Conservation (phyloP, 2,888 invertebrate genomes). For the Zygogramma bicolorata region DNA sequence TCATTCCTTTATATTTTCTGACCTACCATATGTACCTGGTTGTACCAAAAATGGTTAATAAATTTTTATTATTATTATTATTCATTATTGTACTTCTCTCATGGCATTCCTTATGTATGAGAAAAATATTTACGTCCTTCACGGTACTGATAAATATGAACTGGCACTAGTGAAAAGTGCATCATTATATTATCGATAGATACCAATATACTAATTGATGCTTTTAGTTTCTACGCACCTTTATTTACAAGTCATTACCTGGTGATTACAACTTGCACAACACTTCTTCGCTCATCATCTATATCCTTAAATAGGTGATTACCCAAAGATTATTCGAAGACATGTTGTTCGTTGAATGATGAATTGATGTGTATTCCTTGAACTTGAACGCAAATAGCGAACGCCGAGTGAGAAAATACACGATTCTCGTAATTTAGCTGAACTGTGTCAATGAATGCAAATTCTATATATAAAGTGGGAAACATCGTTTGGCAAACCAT, state of each 20-base stretch:
- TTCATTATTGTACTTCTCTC: no score
- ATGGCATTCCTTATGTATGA: no score
- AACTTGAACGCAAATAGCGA: not conserved
- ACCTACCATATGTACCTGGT: no score
- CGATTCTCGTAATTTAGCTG: not conserved
- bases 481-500: not conserved
- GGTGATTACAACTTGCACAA: not conserved
- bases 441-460: not conserved
- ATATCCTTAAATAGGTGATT: not conserved
- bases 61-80: no score
- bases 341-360: not conserved
- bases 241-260: not conserved
- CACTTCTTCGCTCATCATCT: not conserved
- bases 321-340: not conserved
- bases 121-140: no score
- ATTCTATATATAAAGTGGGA: constrained; percentile 9
- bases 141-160: no score
- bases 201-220: no score
- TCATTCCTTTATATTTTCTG: no score
- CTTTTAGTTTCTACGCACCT: no score
- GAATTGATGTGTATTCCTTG: not conserved
- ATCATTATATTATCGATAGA: no score
- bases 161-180: no score
- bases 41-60: no score
- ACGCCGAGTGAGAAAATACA: not conserved